Conservation (phyloP, 1,140 invertebrate genomes). For the Heliothis subflexa region DNA sequence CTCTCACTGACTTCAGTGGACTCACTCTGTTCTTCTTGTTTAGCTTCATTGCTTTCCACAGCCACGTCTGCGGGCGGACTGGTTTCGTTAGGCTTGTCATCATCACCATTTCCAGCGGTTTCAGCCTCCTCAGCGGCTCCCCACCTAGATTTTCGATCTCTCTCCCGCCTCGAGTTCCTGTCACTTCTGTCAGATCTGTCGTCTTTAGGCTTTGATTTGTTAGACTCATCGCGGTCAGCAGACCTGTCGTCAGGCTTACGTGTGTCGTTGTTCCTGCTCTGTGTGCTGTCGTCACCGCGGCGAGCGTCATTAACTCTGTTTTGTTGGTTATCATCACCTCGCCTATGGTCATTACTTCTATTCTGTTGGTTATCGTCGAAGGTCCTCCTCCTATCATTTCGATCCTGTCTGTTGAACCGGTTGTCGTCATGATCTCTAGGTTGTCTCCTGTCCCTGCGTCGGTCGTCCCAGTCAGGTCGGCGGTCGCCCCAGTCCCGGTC, state of each 20-base stretch:
- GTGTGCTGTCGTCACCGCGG: conserved; percentile 1
- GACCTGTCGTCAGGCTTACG: background rate
- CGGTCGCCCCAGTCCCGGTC: conserved; percentile 79
- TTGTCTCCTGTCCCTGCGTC: conserved; percentile 66
- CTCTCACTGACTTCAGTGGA: conserved; percentile 18
- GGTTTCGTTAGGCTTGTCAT: conserved; percentile 9
- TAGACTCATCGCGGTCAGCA: background rate
- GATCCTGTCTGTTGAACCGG: conserved; percentile 39
- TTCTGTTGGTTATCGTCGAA: conserved; percentile 38
- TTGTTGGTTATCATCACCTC: conserved; percentile 1
- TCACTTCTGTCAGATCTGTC: conserved; percentile 57
- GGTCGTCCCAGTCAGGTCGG: conserved; percentile 54
- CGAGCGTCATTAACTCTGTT: background rate
- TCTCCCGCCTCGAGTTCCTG: conserved; percentile 64
- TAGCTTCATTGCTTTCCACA: conserved; percentile 41
- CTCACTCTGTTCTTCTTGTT: conserved; percentile 60
- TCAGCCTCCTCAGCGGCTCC: conserved; percentile 72
- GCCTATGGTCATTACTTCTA: conserved; percentile 9
- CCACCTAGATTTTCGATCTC: conserved; percentile 81
- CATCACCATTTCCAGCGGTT: background rate
- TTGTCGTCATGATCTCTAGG: conserved; percentile 47
- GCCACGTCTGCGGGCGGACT: background rate
- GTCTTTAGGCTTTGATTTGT: conserved; percentile 48
- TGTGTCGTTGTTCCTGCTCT: background rate
- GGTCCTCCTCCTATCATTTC: conserved; percentile 41